Conservation (phyloP, 2,797 vertebrate genomes). For the Propithecus deckenii region DNA sequence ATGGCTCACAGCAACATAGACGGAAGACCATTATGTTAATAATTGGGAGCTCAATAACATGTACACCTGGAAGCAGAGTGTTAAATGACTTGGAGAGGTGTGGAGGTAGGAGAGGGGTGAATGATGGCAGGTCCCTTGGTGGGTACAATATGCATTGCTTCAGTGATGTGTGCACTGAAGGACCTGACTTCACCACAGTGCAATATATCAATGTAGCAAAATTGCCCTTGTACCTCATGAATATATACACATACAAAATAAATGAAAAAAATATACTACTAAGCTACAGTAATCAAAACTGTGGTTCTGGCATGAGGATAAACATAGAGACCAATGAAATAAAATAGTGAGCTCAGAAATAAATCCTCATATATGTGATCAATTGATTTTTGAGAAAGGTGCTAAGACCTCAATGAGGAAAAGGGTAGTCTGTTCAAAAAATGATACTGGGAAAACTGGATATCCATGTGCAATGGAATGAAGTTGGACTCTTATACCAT, state of each 20-base stretch:
- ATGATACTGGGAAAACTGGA: neutral
- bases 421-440: neutral
- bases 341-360: neutral
- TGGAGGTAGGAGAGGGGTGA: too few relatives aligned
- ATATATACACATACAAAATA: neutral
- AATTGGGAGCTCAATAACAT: too few relatives aligned
- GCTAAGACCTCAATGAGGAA: neutral
- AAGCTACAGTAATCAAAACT: neutral
- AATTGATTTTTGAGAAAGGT: neutral
- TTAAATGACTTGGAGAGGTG: too few relatives aligned
- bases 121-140: too few relatives aligned
- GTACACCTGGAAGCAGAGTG: too few relatives aligned
- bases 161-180: too few relatives aligned
- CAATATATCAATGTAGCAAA: neutral
- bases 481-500: neutral
- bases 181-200: too few relatives aligned
- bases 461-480: neutral
- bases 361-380: neutral
- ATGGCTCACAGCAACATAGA: too few relatives aligned
- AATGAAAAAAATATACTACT: neutral
- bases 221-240: neutral
- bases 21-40: too few relatives aligned
- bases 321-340: neutral
- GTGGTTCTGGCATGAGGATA: neutral
- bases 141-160: too few relatives aligned